Conservation (phyloP, 1,140 invertebrate genomes). For the Zaprionus inermis region DNA sequence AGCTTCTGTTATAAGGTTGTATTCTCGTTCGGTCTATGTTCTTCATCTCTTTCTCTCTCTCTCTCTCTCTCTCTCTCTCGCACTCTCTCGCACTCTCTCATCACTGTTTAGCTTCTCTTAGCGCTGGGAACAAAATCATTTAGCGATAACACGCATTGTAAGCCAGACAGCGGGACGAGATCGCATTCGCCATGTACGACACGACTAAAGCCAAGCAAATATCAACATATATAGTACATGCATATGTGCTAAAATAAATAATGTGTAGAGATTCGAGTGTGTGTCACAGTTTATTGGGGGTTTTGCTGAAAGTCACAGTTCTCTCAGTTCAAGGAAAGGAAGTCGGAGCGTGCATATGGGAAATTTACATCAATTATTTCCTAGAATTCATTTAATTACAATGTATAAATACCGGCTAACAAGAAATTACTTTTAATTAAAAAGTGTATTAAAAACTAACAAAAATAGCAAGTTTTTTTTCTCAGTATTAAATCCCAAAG, state of each 20-base stretch:
- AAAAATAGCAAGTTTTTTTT: no score
- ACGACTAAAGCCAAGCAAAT: slow-evolving; percentile 11
- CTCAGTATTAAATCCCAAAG: no score
- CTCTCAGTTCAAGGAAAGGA: background rate
- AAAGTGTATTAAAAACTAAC: no score
- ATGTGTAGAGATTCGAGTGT: background rate
- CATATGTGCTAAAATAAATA: background rate
- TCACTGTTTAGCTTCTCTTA: slow-evolving; percentile 43
- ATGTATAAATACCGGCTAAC: no score
- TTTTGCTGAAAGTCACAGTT: background rate
- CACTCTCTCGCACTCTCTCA: slow-evolving; percentile 4
- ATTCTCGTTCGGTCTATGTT: background rate
- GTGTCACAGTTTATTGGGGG: background rate
- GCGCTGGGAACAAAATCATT: slow-evolving; percentile 30
- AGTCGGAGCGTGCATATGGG: background rate
- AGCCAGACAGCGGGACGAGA: slow-evolving; percentile 46
- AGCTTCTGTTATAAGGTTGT: slow-evolving; percentile 1
- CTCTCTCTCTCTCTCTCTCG: background rate
- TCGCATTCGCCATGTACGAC: slow-evolving; percentile 4
- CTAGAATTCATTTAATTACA: background rate
- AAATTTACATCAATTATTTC: background rate
- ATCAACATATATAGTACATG: background rate
- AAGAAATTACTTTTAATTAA: no score
- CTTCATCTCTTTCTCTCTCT: background rate
- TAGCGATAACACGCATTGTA: slow-evolving; percentile 25